These are phyloP conservation scores for Noctua pronuba DNA, from an alignment of 2,888 invertebrate genomes.

Conservation along the genomic window DNA sequence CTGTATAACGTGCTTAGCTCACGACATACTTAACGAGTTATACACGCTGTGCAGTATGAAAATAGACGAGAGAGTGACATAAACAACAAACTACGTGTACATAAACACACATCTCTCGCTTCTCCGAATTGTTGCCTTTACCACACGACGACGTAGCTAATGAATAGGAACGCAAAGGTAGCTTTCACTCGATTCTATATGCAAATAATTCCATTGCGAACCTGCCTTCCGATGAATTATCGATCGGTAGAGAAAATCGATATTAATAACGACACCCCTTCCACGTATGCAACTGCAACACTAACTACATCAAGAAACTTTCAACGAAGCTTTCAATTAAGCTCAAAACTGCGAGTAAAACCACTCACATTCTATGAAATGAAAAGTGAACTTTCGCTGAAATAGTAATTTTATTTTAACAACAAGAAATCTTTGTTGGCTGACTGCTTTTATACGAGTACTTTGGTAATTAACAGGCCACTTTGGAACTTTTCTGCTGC, in stretches of 20 bases:
- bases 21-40: neutral
- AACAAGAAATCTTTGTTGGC: neutral
- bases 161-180: neutral
- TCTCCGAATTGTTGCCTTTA: neutral
- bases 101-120: neutral
- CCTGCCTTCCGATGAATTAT: neutral
- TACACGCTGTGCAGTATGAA: neutral
- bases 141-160: neutral
- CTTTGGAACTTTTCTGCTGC: no score
- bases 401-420: neutral
- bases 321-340: neutral
- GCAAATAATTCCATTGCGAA: neutral
- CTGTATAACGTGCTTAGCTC: neutral
- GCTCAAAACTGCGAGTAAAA: no score
- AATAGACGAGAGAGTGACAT: neutral
- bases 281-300: neutral
- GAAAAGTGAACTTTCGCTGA: neutral
- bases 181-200: neutral
- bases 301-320: neutral
- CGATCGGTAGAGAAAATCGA: slow-evolving; percentile 37
- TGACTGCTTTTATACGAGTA: no score
- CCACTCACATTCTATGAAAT: neutral
- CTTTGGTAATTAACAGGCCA: neutral
- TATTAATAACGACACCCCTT: neutral
- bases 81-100: neutral